These are phyloP conservation scores for Odontesthes bonariensis DNA, from an alignment of 2,113 vertebrate species.

Conservation along the genomic window DNA sequence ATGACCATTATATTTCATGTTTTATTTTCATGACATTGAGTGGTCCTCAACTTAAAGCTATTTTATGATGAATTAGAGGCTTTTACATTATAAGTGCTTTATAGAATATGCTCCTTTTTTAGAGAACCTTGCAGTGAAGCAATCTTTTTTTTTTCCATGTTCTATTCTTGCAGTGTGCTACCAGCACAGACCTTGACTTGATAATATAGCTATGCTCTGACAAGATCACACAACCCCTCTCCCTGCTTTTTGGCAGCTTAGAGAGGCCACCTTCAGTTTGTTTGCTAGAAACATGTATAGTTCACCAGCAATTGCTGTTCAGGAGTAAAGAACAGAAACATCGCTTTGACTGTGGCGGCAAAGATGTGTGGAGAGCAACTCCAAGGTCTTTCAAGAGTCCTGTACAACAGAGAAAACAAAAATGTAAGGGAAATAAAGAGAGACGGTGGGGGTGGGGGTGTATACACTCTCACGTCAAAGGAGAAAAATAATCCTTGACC, in stretches of 20 bases:
- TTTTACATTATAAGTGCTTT: not conserved
- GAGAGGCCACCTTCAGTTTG: constrained; percentile 21
- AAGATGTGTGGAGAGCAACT: constrained; percentile 35
- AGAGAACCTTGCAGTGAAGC: not conserved
- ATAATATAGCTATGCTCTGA: constrained; percentile 1
- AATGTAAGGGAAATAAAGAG: constrained; percentile 17
- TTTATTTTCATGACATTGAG: not conserved
- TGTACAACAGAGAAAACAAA: constrained; percentile 16
- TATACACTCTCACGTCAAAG: constrained; percentile 7
- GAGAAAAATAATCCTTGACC: constrained; percentile 51
- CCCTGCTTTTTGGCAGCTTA: constrained; percentile 14
- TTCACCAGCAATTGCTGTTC: constrained; percentile 45
- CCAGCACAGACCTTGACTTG: constrained; percentile 23
- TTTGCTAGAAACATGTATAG: constrained; percentile 13
- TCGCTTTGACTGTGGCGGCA: constrained; percentile 20
- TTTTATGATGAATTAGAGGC: not conserved
- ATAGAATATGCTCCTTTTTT: not conserved
- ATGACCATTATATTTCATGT: no score
- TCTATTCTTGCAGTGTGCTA: constrained; percentile 6
- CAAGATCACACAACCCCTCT: not conserved
- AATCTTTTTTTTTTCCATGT: not conserved
- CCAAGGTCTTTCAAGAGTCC: constrained; percentile 43
- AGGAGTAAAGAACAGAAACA: constrained; percentile 15
- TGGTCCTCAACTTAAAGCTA: constrained; percentile 2
- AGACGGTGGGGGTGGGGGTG: not conserved